Percentiles rank a stretch among this genome's conserved stretches.
Evolutionary conservation across 2,113 vertebrate species (phyloP).

Genomic region (Myanophis thanlyinensis): DNA sequence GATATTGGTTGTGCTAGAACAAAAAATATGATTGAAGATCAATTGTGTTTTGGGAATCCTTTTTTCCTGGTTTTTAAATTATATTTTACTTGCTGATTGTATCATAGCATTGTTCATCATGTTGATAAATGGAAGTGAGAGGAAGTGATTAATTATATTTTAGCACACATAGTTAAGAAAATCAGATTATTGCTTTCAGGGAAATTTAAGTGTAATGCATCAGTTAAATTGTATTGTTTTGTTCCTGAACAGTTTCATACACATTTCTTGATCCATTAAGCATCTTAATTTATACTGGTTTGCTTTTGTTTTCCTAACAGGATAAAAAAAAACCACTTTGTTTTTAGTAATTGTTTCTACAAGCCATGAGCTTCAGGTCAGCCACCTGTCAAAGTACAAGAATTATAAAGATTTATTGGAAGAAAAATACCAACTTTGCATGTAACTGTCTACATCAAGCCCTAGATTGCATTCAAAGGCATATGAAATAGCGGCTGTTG

Average conservation of each 20-base stretch:
- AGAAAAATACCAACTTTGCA: background rate
- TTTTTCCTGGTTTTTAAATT: background rate
- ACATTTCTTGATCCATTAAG: background rate
- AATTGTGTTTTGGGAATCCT: background rate
- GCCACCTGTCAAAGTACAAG: background rate
- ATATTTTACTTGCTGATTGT: background rate
- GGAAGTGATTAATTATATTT: background rate
- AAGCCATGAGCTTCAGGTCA: background rate
- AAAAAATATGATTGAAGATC: background rate
- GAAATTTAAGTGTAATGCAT: background rate
- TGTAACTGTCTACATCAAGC: background rate
- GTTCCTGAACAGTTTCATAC: background rate
- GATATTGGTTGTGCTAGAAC: background rate
- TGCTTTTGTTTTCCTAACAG: slow-evolving; percentile 12
- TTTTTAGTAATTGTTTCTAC: background rate
- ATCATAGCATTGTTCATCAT: background rate
- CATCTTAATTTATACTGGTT: background rate
- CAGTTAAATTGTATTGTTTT: background rate
- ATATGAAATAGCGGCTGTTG: background rate
- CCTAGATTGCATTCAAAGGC: background rate
- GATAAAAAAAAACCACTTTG: background rate
- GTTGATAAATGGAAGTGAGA: background rate
- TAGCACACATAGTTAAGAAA: background rate
- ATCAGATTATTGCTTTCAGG: background rate
- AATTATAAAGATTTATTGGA: background rate